Conservation (phyloP, 2,888 invertebrate genomes). For the Taphrorychus bicolor region DNA sequence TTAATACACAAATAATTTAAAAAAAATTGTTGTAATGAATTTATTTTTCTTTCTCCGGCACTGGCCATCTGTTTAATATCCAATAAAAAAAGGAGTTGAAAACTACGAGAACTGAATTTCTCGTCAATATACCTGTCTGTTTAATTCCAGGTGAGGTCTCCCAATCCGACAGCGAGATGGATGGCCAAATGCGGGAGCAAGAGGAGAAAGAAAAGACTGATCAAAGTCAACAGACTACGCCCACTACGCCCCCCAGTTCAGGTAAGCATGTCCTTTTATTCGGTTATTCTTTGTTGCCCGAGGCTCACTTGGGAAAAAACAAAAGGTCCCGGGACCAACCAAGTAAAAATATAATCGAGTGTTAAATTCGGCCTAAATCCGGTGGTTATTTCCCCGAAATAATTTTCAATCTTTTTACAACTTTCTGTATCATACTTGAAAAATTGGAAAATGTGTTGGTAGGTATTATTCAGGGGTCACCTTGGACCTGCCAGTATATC, state of each 20-base stretch:
- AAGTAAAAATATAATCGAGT: too few relatives aligned
- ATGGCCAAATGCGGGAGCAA: slow-evolving; percentile 43
- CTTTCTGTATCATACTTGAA: too few relatives aligned
- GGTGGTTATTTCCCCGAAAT: too few relatives aligned
- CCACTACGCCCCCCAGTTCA: slow-evolving; percentile 56
- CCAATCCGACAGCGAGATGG: slow-evolving; percentile 51
- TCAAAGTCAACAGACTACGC: slow-evolving; percentile 61
- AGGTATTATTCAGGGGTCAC: too few relatives aligned
- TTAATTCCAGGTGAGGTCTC: slow-evolving; percentile 49
- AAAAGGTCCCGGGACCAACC: too few relatives aligned
- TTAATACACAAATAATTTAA: background rate
- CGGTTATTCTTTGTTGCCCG: too few relatives aligned
- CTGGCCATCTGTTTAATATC: background rate
- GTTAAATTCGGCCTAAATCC: too few relatives aligned
- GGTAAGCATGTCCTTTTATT: slow-evolving; percentile 37
- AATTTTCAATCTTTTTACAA: too few relatives aligned
- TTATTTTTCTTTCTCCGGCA: background rate
- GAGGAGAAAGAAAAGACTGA: slow-evolving; percentile 59
- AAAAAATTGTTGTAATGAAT: background rate
- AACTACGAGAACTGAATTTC: background rate
- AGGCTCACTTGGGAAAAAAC: too few relatives aligned
- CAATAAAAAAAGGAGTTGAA: background rate
- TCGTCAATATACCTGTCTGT: background rate
- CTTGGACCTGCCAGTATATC: too few relatives aligned
- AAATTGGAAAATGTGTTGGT: too few relatives aligned